These are phyloP conservation scores for Teleopsis dalmanni DNA, from an alignment of 1,140 invertebrate genomes.

Conservation along the genomic window DNA sequence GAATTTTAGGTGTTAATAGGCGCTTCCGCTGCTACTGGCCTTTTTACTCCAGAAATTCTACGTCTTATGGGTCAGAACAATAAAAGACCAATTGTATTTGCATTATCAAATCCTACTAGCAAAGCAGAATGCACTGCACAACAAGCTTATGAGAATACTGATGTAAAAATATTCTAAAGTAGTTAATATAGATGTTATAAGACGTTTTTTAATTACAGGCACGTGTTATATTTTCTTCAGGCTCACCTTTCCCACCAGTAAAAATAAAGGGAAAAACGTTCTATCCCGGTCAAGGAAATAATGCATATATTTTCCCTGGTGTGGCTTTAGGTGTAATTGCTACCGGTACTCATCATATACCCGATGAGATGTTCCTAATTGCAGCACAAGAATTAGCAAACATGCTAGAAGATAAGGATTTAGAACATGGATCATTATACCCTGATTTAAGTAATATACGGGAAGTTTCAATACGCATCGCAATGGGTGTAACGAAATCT, in stretches of 20 bases:
- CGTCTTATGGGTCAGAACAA: slow-evolving; percentile 79
- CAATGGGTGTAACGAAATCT: slow-evolving; percentile 76
- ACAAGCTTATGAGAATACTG: slow-evolving; percentile 77
- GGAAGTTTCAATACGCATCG: slow-evolving; percentile 84
- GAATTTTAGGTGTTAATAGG: slow-evolving; percentile 48
- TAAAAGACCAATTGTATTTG: slow-evolving; percentile 85
- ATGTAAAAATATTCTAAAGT: slow-evolving; percentile 55
- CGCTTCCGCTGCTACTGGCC: slow-evolving; percentile 78
- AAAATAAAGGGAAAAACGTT: slow-evolving; percentile 68
- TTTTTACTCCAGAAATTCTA: slow-evolving; percentile 81
- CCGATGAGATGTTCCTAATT: slow-evolving; percentile 82
- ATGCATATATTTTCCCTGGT: slow-evolving; percentile 90
- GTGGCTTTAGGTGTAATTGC: slow-evolving; percentile 84
- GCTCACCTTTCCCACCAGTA: slow-evolving; percentile 84
- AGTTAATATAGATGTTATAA: too few species aligned
- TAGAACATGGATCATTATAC: slow-evolving; percentile 84
- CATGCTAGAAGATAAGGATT: slow-evolving; percentile 72
- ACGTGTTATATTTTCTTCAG: slow-evolving; percentile 81
- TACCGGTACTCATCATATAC: slow-evolving; percentile 79
- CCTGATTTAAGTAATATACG: slow-evolving; percentile 82
- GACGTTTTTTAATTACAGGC: too few species aligned
- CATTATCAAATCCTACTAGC: slow-evolving; percentile 90
- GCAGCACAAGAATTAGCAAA: slow-evolving; percentile 79
- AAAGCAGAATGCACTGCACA: slow-evolving; percentile 96
- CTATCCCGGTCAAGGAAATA: slow-evolving; percentile 90